Base-by-base conservation (phyloP, 1,140 invertebrate species). In the Theocolax elegans region DNA sequence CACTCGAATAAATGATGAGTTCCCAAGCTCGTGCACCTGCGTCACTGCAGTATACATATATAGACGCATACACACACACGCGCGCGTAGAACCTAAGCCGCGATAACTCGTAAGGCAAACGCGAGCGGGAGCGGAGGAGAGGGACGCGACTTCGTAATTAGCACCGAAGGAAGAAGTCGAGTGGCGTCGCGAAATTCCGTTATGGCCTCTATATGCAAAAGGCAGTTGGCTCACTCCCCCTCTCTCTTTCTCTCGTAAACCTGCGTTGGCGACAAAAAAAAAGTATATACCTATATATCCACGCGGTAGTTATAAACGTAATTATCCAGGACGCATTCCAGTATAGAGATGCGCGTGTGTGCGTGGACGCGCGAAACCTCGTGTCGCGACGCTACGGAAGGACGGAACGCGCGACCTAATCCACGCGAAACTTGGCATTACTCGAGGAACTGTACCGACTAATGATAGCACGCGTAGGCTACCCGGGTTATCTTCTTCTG, bases 131-230 rank as follows among this genome's bases (percentile, higher is more conserved):
- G 31, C 4, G 4, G 10, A 10, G 10, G 31, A 35, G 31, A 35
- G 10, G 10, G 31, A 35, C 31, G 31, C 10, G 31, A 35, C 4
- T 35, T 4, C 21, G 38, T 59, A 59, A 59, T 59, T 59, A 42
- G 56, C 56, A 35, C 56, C 35, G 42, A n/a, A 59, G 38, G 56
- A 27, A 59, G 56, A 40, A 35, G n/a, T n/a, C 49, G 6, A 29
- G 49, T 13, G 31, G 19, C 21, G 35, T 19, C 27, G 25, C 4
- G 40, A 48, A 58, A 67, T 31, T 59, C 65, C 65, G 65, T 67
- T 67, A 67, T 49, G 40, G 65, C 65, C 38, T 49, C 51, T 44
- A 59, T 58, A 67, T 58, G 65, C 65, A 67, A 31, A 38, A 67
- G 65, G 27, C 65, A 27, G 49, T 56, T 66, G 48, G 48, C 17